These are phyloP conservation scores for Cygnus atratus DNA, from an alignment of 2,113 vertebrate species.

Conservation along the genomic window DNA sequence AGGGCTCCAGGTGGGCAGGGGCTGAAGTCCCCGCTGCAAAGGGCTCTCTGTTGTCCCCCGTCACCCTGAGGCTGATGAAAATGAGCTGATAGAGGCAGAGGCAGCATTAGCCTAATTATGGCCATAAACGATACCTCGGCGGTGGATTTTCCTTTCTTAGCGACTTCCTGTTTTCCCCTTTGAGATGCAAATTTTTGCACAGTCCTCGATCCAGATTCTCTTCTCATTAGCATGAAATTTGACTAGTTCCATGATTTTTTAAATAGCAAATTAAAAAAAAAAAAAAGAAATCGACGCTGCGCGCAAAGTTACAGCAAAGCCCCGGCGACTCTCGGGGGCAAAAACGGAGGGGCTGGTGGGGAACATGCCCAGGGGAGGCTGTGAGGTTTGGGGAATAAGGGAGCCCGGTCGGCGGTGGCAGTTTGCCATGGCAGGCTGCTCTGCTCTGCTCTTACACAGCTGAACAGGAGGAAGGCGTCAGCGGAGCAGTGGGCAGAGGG, in stretches of 20 bases:
- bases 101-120: slow-evolving; percentile 62
- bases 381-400: background rate
- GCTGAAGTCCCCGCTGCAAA: background rate
- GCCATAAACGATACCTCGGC: slow-evolving; percentile 10
- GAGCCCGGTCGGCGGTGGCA: background rate
- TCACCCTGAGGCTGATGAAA: slow-evolving; percentile 34
- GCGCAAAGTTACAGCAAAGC: background rate
- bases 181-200: slow-evolving; percentile 74
- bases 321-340: background rate
- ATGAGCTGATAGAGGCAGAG: slow-evolving; percentile 42
- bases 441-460: background rate
- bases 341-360: background rate
- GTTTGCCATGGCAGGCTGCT: background rate
- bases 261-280: slow-evolving; percentile 18
- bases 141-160: slow-evolving; percentile 53
- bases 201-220: slow-evolving; percentile 62
- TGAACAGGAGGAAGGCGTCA: background rate
- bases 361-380: background rate
- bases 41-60: background rate
- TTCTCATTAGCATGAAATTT: slow-evolving; percentile 72
- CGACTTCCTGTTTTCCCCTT: slow-evolving; percentile 68
- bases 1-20: background rate
- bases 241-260: slow-evolving; percentile 48
- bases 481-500: background rate
- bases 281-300: background rate